Conservation (phyloP, 1,140 invertebrate species). For the Leptoteleia sp. region DNA sequence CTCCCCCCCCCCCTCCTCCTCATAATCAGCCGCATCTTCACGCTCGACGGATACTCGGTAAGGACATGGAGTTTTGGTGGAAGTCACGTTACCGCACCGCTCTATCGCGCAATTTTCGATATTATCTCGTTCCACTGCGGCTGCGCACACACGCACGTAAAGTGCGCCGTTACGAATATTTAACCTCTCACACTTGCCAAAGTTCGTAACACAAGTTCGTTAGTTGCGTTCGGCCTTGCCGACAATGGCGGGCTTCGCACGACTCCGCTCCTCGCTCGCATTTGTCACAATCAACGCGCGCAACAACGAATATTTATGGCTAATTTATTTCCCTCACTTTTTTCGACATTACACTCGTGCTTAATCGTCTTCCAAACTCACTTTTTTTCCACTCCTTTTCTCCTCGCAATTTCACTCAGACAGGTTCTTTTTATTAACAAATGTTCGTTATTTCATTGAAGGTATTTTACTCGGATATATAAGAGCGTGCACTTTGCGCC, state of each 20-base stretch:
- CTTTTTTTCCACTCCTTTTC: no score
- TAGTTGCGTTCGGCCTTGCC: slow-evolving; percentile 23
- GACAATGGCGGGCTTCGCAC: slow-evolving; percentile 41
- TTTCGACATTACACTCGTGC: not conserved
- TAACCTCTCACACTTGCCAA: slow-evolving; percentile 63
- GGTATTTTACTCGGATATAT: no score
- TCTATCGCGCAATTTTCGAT: slow-evolving; percentile 52
- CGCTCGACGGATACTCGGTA: slow-evolving; percentile 49
- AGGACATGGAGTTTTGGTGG: slow-evolving; percentile 43
- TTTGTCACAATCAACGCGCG: slow-evolving; percentile 35
- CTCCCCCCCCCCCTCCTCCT: no score
- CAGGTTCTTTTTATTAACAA: no score
- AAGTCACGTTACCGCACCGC: slow-evolving; percentile 34
- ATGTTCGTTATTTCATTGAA: no score
- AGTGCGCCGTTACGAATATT: slow-evolving; percentile 56
- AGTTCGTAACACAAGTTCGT: slow-evolving; percentile 27
- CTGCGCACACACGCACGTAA: slow-evolving; percentile 9
- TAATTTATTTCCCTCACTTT: slow-evolving; percentile 23
- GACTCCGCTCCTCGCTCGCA: slow-evolving; percentile 49
- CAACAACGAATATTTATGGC: slow-evolving; percentile 24
- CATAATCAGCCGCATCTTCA: slow-evolving; percentile 56
- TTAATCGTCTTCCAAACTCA: no score
- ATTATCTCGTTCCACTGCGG: slow-evolving; percentile 35
- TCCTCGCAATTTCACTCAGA: no score
- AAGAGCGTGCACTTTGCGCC: no score